Evolutionary conservation across 2,888 invertebrate species (phyloP).

Genomic region (Cheilosia pagana): DNA sequence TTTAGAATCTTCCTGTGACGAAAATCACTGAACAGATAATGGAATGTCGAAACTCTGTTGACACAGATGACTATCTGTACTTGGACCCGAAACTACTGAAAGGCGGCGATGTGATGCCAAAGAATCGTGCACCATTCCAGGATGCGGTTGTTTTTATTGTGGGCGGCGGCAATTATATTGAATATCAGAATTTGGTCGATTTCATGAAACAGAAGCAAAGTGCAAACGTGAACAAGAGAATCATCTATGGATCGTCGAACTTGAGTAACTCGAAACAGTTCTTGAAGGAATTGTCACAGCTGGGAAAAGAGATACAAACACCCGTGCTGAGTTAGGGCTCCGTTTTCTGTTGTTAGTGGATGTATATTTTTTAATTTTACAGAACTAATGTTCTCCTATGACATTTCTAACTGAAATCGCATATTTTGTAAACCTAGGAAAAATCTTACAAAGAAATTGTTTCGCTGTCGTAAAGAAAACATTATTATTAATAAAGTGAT

Average conservation of each 20-base stretch:
- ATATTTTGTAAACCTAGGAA: slow-evolving; percentile 48
- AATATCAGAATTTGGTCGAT: slow-evolving; percentile 99
- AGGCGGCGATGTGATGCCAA: slow-evolving; percentile 86
- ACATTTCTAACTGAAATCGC: slow-evolving; percentile 20
- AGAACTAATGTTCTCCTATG: slow-evolving; percentile 37
- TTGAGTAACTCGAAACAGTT: slow-evolving; percentile 97
- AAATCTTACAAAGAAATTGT: slow-evolving; percentile 10
- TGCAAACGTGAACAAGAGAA: slow-evolving; percentile 88
- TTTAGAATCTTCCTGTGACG: slow-evolving; percentile 95
- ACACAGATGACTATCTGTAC: slow-evolving; percentile 95
- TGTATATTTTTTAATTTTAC: slow-evolving; percentile 30
- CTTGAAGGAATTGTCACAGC: slow-evolving; percentile 93
- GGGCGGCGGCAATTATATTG: slow-evolving; percentile 98
- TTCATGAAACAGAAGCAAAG: slow-evolving; percentile 94
- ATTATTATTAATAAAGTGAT: slow-evolving; percentile 43
- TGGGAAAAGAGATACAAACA: slow-evolving; percentile 88
- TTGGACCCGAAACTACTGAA: slow-evolving; percentile 97
- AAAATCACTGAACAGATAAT: slow-evolving; percentile 95
- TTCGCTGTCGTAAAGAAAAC: slow-evolving; percentile 25
- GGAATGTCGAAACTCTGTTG: slow-evolving; percentile 90
- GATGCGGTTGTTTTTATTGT: slow-evolving; percentile 96
- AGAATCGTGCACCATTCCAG: slow-evolving; percentile 89
- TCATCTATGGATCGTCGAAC: slow-evolving; percentile 98
- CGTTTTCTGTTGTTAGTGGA: slow-evolving; percentile 67
- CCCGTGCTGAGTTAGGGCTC: slow-evolving; percentile 81